These are phyloP conservation scores for Lasioglossum albipes DNA, from an alignment of 1,140 invertebrate species.

Conservation along the genomic window DNA sequence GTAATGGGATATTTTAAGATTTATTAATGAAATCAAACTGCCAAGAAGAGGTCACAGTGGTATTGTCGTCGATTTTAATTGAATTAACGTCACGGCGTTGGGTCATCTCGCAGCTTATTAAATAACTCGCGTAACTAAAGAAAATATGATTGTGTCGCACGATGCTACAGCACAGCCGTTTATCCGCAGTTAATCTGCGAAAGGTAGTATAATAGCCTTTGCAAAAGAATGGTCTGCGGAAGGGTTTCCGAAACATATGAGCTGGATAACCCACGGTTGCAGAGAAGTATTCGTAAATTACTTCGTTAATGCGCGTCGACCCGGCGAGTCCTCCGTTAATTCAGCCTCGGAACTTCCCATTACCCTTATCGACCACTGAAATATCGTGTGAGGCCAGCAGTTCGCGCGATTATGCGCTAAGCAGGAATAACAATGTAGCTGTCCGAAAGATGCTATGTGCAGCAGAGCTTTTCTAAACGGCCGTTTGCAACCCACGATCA, in stretches of 20 bases:
- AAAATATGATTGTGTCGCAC: not conserved
- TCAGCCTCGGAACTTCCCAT: conserved; percentile 43
- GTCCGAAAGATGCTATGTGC: not conserved
- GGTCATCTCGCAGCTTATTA: not conserved
- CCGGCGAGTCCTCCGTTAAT: conserved; percentile 52
- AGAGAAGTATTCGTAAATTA: conserved; percentile 56
- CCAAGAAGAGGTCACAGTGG: no score
- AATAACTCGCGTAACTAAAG: not conserved
- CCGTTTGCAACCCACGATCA: not conserved
- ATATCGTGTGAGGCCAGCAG: conserved; percentile 26
- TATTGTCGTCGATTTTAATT: not conserved
- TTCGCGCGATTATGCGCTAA: conserved; percentile 14
- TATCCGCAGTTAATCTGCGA: conserved; percentile 2
- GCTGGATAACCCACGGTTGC: conserved; percentile 45
- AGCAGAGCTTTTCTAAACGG: not conserved
- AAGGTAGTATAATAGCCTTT: conserved; percentile 12
- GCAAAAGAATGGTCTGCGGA: conserved; percentile 39
- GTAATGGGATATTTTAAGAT: no score
- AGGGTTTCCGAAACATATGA: conserved; percentile 49
- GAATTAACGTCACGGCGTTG: not conserved
- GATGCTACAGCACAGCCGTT: not conserved
- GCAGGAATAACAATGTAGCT: conserved; percentile 28
- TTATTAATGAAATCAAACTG: no score
- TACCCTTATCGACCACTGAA: conserved; percentile 48
- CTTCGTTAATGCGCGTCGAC: conserved; percentile 55